Percentiles rank a stretch among this genome's conserved stretches.
These are phyloP conservation scores for Itoplectis maculator DNA, from an alignment of 2,888 invertebrate genomes.

Conservation along the genomic window DNA sequence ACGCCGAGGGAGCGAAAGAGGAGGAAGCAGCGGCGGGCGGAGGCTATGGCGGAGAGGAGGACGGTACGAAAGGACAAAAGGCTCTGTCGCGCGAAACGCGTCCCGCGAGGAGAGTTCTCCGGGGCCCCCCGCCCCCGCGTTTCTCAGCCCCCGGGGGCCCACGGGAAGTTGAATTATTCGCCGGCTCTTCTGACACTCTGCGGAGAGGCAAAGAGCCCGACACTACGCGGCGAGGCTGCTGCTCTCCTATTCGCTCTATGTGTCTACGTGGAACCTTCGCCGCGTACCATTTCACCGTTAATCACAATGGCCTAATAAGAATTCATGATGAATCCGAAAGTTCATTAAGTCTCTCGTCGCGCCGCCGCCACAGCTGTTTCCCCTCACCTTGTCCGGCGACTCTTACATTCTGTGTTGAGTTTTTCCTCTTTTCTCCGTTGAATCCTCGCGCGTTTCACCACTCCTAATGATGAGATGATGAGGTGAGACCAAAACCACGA, in stretches of 20 bases:
- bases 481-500: too few relatives aligned
- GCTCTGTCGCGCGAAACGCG: slow-evolving; percentile 61
- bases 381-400: not conserved
- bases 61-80: slow-evolving; percentile 72
- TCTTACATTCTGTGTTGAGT: slow-evolving; percentile 3
- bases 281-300: slow-evolving; percentile 43
- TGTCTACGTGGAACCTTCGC: slow-evolving; percentile 5
- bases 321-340: slow-evolving; percentile 52
- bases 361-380: not conserved
- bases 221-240: not conserved
- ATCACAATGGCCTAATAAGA: slow-evolving; percentile 55
- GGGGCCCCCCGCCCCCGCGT: slow-evolving; percentile 55
- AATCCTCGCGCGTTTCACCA: not conserved
- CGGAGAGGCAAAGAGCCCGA: slow-evolving; percentile 26
- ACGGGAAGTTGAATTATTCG: slow-evolving; percentile 67
- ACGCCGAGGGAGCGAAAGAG: slow-evolving; percentile 54
- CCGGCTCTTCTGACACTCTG: slow-evolving; percentile 63
- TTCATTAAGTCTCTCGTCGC: slow-evolving; percentile 46
- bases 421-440: not conserved
- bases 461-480: too few relatives aligned
- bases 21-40: slow-evolving; percentile 59
- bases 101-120: slow-evolving; percentile 68
- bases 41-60: slow-evolving; percentile 54
- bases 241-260: slow-evolving; percentile 28
- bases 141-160: slow-evolving; percentile 58